Percentiles rank a stretch among this genome's conserved stretches.
Conservation (phyloP, 2,888 invertebrate genomes). For the Hyposoter dolosus region DNA sequence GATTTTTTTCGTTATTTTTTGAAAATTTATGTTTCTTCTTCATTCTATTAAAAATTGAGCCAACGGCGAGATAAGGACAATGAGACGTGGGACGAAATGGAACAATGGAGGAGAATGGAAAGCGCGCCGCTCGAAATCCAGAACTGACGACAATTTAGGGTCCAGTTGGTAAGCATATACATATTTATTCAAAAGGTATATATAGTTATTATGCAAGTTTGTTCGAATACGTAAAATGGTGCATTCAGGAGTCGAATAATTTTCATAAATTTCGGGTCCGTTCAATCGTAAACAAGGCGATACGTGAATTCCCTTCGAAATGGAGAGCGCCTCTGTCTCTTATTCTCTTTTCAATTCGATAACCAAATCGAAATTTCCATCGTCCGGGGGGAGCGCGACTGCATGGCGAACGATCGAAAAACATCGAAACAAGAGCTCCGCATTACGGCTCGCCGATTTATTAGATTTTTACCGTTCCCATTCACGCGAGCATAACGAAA, state of each 20-base stretch:
- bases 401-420: conserved; percentile 15
- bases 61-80: conserved; percentile 28
- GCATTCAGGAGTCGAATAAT: conserved; percentile 79
- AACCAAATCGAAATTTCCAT: conserved; percentile 57
- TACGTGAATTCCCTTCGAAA: conserved; percentile 53
- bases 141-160: conserved; percentile 75
- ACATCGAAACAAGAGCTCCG: conserved; percentile 49
- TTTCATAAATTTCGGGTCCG: conserved; percentile 81
- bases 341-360: conserved; percentile 20
- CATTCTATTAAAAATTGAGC: neutral
- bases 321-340: neutral
- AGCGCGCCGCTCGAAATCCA: conserved; percentile 58
- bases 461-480: conserved; percentile 75
- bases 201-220: conserved; percentile 32
- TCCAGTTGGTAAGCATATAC: conserved; percentile 38
- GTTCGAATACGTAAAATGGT: conserved; percentile 77
- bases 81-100: conserved; percentile 48
- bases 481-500: conserved; percentile 9
- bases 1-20: too few species aligned
- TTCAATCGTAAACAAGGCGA: conserved; percentile 78
- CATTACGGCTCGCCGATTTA: conserved; percentile 75
- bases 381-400: neutral
- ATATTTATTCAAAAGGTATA: neutral
- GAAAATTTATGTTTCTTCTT: neutral
- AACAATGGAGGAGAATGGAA: conserved; percentile 70